phyloP scores from a whole-genome alignment of 2,888 invertebrate genomes.

The Aphodius granarius region DNA sequence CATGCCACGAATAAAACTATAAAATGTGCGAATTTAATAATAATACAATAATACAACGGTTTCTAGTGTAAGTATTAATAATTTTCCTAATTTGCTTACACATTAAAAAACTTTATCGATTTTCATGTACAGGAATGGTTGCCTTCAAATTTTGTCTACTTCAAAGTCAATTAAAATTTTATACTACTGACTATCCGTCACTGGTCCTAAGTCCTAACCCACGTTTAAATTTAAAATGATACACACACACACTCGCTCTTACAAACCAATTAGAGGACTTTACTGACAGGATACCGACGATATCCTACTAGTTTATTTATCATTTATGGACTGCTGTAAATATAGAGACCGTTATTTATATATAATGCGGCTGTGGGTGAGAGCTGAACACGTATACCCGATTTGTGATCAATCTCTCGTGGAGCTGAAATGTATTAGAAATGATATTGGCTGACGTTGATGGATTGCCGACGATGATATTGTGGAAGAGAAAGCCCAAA shows the following conservation, averaged over 20 bases:
- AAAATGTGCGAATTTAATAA: no score
- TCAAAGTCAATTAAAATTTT: no score
- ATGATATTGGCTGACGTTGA: not conserved
- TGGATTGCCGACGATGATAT: not conserved
- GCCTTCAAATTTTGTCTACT: no score
- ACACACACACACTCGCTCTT: not conserved
- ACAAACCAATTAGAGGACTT: not conserved
- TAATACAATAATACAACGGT: no score
- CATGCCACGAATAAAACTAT: no score
- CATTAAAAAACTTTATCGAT: no score
- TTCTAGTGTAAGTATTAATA: no score
- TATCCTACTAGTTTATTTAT: not conserved
- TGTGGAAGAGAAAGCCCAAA: not conserved
- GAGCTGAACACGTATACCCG: not conserved
- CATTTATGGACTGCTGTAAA: not conserved
- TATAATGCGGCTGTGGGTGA: not conserved
- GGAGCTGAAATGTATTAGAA: not conserved
- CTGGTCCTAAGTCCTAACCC: not conserved
- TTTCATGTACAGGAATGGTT: no score
- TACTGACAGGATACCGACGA: not conserved
- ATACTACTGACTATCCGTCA: not conserved
- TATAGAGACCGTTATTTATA: not conserved
- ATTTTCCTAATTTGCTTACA: no score
- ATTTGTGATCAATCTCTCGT: not conserved
- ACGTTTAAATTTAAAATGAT: not conserved